phyloP scores from a whole-genome alignment of 2,888 invertebrate genomes.

The Metallyticus violacea region DNA sequence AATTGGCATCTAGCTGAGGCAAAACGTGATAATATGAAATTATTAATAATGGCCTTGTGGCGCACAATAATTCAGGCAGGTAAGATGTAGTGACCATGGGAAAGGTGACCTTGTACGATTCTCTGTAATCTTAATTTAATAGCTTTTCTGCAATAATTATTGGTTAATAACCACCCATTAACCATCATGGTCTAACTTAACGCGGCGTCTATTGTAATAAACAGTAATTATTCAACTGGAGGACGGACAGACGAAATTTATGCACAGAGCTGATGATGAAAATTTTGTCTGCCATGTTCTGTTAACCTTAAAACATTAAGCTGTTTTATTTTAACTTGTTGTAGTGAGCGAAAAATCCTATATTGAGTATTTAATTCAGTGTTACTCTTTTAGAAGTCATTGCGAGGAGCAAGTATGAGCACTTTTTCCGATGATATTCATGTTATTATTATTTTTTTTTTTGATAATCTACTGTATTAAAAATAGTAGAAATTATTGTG shows the following conservation, averaged over 20 bases:
- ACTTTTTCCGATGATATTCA: no score
- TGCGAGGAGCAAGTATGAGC: no score
- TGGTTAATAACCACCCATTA: background rate
- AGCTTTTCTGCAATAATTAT: background rate
- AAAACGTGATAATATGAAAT: background rate
- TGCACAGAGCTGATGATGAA: background rate
- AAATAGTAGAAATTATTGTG: no score
- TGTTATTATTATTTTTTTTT: no score
- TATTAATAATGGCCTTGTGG: background rate
- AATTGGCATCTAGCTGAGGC: background rate
- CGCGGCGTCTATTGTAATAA: background rate
- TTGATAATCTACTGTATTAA: no score
- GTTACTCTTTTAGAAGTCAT: no score
- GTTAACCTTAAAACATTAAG: no score
- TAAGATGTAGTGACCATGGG: background rate
- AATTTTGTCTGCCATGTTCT: background rate
- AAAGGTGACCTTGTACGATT: background rate
- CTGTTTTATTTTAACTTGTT: no score
- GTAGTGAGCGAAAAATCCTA: no score
- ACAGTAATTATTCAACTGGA: background rate
- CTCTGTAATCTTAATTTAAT: background rate
- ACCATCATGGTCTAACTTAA: no score
- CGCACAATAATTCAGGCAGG: background rate
- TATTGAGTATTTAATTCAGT: no score
- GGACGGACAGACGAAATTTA: background rate